Conservation (phyloP, 2,888 invertebrate genomes). For the Cancer borealis region DNA sequence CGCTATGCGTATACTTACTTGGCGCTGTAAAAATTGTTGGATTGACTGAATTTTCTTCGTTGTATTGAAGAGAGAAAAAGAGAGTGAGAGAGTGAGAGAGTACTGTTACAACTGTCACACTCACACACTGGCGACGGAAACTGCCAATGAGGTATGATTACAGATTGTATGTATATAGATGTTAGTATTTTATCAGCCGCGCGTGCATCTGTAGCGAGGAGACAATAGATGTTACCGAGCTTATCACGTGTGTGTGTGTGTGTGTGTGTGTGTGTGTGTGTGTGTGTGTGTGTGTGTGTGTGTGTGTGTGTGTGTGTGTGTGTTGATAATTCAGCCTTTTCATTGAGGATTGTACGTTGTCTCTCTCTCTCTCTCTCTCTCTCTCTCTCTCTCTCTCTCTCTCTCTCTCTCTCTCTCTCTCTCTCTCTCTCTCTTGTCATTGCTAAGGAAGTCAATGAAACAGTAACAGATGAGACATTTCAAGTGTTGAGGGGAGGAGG, state of each 20-base stretch:
- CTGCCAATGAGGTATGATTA: not conserved
- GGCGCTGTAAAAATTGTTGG: not conserved
- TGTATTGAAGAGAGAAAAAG: not conserved
- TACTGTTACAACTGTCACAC: not conserved
- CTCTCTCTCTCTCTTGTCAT: constrained; percentile 52
- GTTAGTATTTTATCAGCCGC: constrained; percentile 18
- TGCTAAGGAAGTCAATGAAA: no score
- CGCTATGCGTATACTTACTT: not conserved
- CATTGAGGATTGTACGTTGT: not conserved
- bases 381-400: not conserved
- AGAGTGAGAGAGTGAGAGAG: constrained; percentile 51
- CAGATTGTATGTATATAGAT: not conserved
- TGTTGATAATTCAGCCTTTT: not conserved
- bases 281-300: constrained; percentile 47
- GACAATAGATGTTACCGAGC: not conserved
- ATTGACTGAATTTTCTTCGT: not conserved
- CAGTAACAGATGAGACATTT: not conserved
- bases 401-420: constrained; percentile 52
- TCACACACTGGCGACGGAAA: not conserved
- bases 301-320: not conserved
- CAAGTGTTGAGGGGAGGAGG: not conserved
- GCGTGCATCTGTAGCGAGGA: not conserved
- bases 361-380: not conserved
- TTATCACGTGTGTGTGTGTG: constrained; percentile 56
- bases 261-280: constrained; percentile 54